phyloP scores from a whole-genome alignment of 2,797 vertebrate genomes.

The Labeo calbasu region DNA sequence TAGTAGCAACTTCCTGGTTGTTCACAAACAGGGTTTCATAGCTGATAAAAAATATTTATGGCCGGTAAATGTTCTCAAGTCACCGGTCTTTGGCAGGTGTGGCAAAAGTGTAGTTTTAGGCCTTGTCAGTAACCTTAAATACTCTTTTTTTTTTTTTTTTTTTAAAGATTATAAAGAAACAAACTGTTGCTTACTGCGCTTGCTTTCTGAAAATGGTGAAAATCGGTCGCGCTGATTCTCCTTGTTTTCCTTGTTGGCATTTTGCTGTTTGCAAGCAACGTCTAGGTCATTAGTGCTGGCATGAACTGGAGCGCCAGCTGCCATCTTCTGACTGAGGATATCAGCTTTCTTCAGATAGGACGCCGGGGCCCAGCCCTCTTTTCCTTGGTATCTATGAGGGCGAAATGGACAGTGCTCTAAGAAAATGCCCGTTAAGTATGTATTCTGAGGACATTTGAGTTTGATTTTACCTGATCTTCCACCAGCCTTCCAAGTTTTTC shows the following conservation, averaged over 20 bases:
- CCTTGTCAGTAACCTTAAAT: too few relatives aligned
- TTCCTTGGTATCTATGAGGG: constrained; percentile 86
- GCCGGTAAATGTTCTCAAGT: too few relatives aligned
- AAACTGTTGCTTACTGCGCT: constrained; percentile 62
- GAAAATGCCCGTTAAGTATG: not conserved
- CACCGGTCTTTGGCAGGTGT: too few relatives aligned
- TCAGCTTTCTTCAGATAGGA: constrained; percentile 95
- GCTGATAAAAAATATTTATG: too few relatives aligned
- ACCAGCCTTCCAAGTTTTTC: constrained; percentile 99
- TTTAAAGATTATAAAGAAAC: not conserved
- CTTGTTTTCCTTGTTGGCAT: constrained; percentile 75
- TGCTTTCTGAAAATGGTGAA: constrained; percentile 73
- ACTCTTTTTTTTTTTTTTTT: too few relatives aligned
- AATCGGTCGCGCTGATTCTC: constrained; percentile 83
- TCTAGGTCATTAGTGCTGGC: constrained; percentile 88
- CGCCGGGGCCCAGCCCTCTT: constrained; percentile 97
- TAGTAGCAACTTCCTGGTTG: too few relatives aligned
- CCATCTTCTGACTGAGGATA: constrained; percentile 81
- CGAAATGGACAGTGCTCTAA: not conserved
- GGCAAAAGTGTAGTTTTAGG: too few relatives aligned
- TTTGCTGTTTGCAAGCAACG: constrained; percentile 83
- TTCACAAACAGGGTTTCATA: too few relatives aligned
- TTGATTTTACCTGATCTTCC: constrained; percentile 93
- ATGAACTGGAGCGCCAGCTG: constrained; percentile 78
- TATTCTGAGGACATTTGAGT: not conserved